These are phyloP conservation scores for Cryptomyrus ogoouensis DNA, from an alignment of 2,113 vertebrate genomes.

Conservation along the genomic window DNA sequence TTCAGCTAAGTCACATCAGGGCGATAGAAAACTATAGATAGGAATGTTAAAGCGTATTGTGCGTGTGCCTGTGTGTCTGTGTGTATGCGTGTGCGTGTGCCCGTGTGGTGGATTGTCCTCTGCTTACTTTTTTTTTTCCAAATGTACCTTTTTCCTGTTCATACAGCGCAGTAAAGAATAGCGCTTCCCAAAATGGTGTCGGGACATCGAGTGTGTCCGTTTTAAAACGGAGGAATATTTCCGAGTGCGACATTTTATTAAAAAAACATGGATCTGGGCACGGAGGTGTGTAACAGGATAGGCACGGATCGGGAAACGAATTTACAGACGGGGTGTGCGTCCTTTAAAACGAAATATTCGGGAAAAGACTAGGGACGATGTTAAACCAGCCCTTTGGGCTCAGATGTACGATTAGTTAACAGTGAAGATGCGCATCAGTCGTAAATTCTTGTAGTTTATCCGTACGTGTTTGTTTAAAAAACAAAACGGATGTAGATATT, in stretches of 20 bases:
- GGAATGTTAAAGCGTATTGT: constrained; percentile 7
- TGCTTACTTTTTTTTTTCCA: constrained; percentile 24
- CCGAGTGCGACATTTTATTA: constrained; percentile 9
- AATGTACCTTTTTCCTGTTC: not conserved
- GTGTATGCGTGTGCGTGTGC: not conserved
- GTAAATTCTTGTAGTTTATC: not conserved
- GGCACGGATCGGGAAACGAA: not conserved
- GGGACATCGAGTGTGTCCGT: constrained; percentile 56
- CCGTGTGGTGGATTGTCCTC: constrained; percentile 18
- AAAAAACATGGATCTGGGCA: constrained; percentile 1
- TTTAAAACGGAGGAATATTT: constrained; percentile 30
- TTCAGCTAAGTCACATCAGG: not conserved
- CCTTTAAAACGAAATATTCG: not conserved
- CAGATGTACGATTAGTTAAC: not conserved
- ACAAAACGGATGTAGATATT: not conserved
- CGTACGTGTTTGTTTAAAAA: not conserved
- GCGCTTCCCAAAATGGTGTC: constrained; percentile 63
- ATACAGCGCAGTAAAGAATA: constrained; percentile 32
- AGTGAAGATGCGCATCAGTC: not conserved
- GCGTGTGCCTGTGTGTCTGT: not conserved
- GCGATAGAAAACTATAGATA: not conserved
- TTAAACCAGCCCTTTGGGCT: not conserved
- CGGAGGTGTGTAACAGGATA: not conserved
- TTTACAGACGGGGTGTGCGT: not conserved
- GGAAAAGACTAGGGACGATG: not conserved